Conservation (phyloP, 1,140 invertebrate species). For the Diorhabda sublineata region DNA sequence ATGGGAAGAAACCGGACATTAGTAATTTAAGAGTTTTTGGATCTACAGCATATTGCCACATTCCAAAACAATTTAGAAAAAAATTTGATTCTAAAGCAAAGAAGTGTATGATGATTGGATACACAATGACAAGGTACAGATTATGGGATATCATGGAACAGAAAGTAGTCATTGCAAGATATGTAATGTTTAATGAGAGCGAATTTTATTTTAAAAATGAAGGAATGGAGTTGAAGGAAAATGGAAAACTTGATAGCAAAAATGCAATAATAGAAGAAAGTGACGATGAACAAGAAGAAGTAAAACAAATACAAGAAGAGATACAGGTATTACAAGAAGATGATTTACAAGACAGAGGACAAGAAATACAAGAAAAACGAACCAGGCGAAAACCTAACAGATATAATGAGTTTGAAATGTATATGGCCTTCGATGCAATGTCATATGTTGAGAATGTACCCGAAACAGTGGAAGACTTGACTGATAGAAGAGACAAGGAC, state of each 20-base stretch:
- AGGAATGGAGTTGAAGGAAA: too few species aligned
- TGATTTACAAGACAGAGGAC: neutral
- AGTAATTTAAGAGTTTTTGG: slow-evolving; percentile 39
- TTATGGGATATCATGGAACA: slow-evolving; percentile 11
- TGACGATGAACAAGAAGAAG: neutral
- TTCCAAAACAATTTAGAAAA: slow-evolving; percentile 30
- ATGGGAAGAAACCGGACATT: slow-evolving; percentile 33
- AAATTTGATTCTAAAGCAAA: slow-evolving; percentile 34
- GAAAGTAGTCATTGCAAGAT: too few species aligned
- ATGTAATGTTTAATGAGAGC: too few species aligned
- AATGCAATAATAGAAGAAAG: neutral
- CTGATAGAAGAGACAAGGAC: slow-evolving; percentile 23
- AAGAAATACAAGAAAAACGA: neutral
- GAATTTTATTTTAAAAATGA: too few species aligned
- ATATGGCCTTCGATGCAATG: slow-evolving; percentile 23
- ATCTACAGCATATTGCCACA: slow-evolving; percentile 34
- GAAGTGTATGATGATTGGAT: slow-evolving; percentile 33
- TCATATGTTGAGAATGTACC: slow-evolving; percentile 22
- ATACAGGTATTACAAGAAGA: neutral
- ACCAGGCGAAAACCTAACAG: neutral
- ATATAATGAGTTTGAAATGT: slow-evolving; percentile 24
- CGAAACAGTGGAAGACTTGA: neutral
- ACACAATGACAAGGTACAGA: slow-evolving; percentile 20
- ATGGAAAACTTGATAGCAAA: neutral
- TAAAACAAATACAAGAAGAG: neutral